Evolutionary conservation across 1,140 invertebrate genomes (phyloP), one percentile per base, ranked within the genome.

Genomic region (Antheraea pernyi): DNA sequence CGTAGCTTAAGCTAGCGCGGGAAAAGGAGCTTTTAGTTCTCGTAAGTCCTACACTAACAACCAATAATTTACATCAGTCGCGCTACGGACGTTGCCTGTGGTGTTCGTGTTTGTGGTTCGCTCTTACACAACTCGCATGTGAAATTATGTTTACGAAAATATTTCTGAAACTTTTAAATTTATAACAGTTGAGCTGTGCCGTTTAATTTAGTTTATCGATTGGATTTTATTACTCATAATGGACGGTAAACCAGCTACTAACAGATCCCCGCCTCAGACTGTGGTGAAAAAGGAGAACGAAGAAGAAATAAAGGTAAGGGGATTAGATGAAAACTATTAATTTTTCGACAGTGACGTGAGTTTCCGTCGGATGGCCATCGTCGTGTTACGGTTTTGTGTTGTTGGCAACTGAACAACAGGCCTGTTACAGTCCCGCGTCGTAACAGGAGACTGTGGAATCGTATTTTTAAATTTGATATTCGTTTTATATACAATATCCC

Each of bases 271-370:
- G 30, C 83, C 86, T 7, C 80, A 83, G 68, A 70, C 86, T 13
- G 84, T 85, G 73, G 86, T 93, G 74, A 93, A 93, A 82, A 93
- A 93, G 78, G 91, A 93, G 73, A 91, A 89, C 70, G 92, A 93
- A 82, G 92, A 93, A 81, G 92, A 93, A 82, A 93, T 93, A 70
- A 93, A 93, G 89, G 92, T 93, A 83, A 81, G 75, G 69, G 6
- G 18, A 59, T 19, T 22, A 30, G 66, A 71, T 65, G 4, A 64
- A 72, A 58, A 71, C 75, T 72, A 82, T 79, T 70, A 30, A 80
- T 81, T 80, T 85, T 65, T 67, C 70, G 79, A 79, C 75, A 81
- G 83, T 84, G 83, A 85, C 76, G 77, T 71, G 74, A 77, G 77
- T 82, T 89, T 86, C 84, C 81, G 83, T 80, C 80, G 78, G 79